Evolutionary conservation across 2,113 vertebrate species (phyloP).

Genomic region (Phycodurus eques): DNA sequence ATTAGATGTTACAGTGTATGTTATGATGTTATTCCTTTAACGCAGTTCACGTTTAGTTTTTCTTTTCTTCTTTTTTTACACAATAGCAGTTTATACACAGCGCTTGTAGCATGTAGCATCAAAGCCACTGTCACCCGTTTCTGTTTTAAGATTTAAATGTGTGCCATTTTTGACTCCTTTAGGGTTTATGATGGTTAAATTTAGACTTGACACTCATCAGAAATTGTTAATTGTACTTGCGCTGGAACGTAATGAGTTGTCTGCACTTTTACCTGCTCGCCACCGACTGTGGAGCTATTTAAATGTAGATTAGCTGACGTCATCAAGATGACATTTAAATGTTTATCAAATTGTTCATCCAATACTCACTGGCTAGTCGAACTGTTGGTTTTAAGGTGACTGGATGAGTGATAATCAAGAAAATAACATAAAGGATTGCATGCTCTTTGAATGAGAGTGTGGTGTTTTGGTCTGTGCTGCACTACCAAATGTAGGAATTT

Average conservation of each 20-base stretch:
- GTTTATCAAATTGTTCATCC: background rate
- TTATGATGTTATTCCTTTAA: too few species aligned
- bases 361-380: background rate
- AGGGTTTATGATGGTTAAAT: background rate
- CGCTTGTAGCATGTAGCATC: background rate
- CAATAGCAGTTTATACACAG: background rate
- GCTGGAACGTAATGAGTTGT: background rate
- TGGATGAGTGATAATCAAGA: background rate
- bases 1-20: too few species aligned
- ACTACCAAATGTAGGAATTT: background rate
- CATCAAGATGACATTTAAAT: constrained; percentile 3
- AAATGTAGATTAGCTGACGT: constrained; percentile 3
- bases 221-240: background rate
- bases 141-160: background rate
- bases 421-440: background rate
- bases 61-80: too few species aligned
- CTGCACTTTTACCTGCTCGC: background rate
- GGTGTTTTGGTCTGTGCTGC: background rate
- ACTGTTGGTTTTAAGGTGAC: background rate
- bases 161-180: background rate
- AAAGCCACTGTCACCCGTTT: background rate
- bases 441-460: background rate
- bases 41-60: too few species aligned
- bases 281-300: background rate
- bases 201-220: background rate